Conservation (phyloP, 2,113 vertebrate genomes). For the Psittacus erithacus region DNA sequence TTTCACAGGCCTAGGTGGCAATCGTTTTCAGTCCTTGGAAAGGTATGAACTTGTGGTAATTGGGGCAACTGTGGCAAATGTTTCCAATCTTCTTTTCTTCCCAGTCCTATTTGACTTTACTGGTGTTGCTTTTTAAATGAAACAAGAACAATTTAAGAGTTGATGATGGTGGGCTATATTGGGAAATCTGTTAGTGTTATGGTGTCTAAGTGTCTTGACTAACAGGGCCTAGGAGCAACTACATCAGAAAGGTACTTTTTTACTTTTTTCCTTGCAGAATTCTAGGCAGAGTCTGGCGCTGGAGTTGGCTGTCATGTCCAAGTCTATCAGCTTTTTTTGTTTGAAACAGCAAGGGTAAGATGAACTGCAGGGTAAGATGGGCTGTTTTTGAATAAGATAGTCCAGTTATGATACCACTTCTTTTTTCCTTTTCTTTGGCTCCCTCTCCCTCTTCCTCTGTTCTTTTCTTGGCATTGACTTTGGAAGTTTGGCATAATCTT, state of each 20-base stretch:
- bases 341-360: conserved; percentile 79
- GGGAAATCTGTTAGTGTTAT: conserved; percentile 69
- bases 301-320: conserved; percentile 87
- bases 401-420: conserved; percentile 59
- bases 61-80: conserved; percentile 65
- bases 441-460: background rate
- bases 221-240: conserved; percentile 78
- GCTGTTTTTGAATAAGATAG: conserved; percentile 59
- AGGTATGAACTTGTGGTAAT: conserved; percentile 80
- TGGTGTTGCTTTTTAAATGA: conserved; percentile 59
- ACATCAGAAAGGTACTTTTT: conserved; percentile 80
- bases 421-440: conserved; percentile 32
- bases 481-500: conserved; percentile 50
- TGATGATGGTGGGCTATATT: conserved; percentile 64
- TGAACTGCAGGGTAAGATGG: conserved; percentile 81
- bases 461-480: conserved; percentile 2
- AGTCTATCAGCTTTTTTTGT: conserved; percentile 76
- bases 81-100: conserved; percentile 71
- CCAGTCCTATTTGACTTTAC: conserved; percentile 63
- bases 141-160: conserved; percentile 49
- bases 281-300: conserved; percentile 82
- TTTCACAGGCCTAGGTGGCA: conserved; percentile 73
- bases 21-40: conserved; percentile 74
- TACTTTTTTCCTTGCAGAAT: conserved; percentile 77
- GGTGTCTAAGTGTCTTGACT: conserved; percentile 78